Evolutionary conservation across 2,888 invertebrate species (phyloP).

Genomic region (Stratiomys singularior): DNA sequence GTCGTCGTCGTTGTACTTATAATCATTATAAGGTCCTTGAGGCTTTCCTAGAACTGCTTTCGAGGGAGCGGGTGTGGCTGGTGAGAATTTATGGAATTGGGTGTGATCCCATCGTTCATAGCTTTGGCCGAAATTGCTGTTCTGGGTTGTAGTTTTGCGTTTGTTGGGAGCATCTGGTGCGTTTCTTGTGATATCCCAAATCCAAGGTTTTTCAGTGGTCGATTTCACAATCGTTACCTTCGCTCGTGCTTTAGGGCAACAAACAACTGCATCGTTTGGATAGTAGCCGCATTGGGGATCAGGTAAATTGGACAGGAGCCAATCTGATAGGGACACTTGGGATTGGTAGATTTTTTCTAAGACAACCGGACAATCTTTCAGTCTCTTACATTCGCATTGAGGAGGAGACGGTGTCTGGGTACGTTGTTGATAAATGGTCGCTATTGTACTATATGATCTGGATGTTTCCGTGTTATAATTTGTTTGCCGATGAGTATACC

Average conservation of each 20-base stretch:
- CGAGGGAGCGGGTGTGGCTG: slow-evolving; percentile 15
- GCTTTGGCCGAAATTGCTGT: slow-evolving; percentile 26
- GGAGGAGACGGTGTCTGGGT: slow-evolving; percentile 17
- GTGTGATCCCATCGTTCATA: slow-evolving; percentile 31
- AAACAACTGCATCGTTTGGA: slow-evolving; percentile 56
- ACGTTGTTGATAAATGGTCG: neutral
- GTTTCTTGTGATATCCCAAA: slow-evolving; percentile 57
- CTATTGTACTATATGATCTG: neutral
- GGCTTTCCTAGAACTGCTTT: slow-evolving; percentile 17
- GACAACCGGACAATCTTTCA: slow-evolving; percentile 59
- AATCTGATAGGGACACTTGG: slow-evolving; percentile 53
- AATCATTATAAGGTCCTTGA: slow-evolving; percentile 9
- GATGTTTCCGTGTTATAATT: neutral
- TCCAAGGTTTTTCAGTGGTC: slow-evolving; percentile 57
- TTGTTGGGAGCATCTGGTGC: neutral
- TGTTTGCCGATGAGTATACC: neutral
- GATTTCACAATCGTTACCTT: slow-evolving; percentile 33
- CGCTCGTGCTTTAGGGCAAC: slow-evolving; percentile 55
- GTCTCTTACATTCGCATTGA: slow-evolving; percentile 59
- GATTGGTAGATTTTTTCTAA: slow-evolving; percentile 56
- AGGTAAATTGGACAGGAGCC: slow-evolving; percentile 55
- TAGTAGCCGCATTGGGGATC: slow-evolving; percentile 57
- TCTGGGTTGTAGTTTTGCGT: neutral
- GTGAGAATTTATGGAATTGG: slow-evolving; percentile 29
- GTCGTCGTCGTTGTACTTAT: slow-evolving; percentile 52